Conservation (phyloP, 2,888 invertebrate species). For the Caradrina clavipalpis region DNA sequence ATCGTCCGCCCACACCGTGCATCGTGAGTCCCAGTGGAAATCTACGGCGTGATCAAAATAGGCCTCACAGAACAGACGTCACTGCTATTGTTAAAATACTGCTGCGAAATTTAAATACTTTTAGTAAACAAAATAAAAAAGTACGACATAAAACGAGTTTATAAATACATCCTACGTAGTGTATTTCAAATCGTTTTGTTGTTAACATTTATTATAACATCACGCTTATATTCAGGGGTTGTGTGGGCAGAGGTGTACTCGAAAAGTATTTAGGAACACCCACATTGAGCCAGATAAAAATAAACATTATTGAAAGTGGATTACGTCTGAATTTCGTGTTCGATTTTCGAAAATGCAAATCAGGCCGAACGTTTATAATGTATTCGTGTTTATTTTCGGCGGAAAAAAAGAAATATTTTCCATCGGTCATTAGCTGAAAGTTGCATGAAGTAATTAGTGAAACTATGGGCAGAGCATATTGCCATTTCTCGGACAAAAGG, state of each 20-base stretch:
- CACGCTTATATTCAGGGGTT: background rate
- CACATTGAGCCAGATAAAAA: background rate
- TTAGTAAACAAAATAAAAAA: background rate
- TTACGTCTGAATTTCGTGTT: too few species aligned
- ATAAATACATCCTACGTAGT: background rate
- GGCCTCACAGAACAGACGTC: background rate
- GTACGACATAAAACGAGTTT: background rate
- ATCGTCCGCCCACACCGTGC: background rate
- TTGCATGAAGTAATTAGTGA: too few species aligned
- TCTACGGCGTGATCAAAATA: slow-evolving; percentile 3
- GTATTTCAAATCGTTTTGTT: background rate
- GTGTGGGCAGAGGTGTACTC: background rate
- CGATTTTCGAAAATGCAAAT: too few species aligned
- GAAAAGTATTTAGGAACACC: too few species aligned
- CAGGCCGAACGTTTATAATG: too few species aligned
- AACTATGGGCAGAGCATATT: too few species aligned
- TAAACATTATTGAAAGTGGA: too few species aligned
- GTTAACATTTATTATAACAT: background rate
- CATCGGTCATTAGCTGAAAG: too few species aligned
- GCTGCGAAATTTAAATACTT: background rate
- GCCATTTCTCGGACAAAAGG: too few species aligned
- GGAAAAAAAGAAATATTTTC: too few species aligned
- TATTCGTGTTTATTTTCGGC: too few species aligned
- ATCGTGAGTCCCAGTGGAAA: slow-evolving; percentile 28
- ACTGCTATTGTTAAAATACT: slow-evolving; percentile 1